These are phyloP conservation scores for Parelbella ahira DNA, from an alignment of 2,888 invertebrate genomes.

Conservation along the genomic window DNA sequence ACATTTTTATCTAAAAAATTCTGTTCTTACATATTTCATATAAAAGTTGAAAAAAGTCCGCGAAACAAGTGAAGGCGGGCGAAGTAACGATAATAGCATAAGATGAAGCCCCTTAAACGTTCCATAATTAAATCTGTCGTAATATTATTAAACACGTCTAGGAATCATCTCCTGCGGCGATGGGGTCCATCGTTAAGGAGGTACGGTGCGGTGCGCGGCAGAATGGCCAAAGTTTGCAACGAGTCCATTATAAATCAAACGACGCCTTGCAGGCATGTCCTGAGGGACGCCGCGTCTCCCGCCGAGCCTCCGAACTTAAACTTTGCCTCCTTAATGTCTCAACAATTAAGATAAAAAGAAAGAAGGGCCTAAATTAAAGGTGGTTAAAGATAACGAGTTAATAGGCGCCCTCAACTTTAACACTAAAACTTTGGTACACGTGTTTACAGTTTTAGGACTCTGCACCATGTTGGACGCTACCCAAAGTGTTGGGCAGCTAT, in stretches of 20 bases:
- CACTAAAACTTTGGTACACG: slow-evolving; percentile 40
- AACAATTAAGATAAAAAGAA: slow-evolving; percentile 81
- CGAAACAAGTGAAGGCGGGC: slow-evolving; percentile 32
- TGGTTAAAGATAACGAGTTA: slow-evolving; percentile 79
- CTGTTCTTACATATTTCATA: slow-evolving; percentile 1
- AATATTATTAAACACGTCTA: slow-evolving; percentile 80
- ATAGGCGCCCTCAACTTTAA: slow-evolving; percentile 64
- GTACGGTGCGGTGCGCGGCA: slow-evolving; percentile 66
- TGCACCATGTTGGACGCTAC: slow-evolving; percentile 14
- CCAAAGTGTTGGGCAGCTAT: slow-evolving; percentile 18
- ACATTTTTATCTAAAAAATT: not conserved
- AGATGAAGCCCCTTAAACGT: slow-evolving; percentile 70
- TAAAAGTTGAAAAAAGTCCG: slow-evolving; percentile 15
- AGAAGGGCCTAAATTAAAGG: slow-evolving; percentile 77
- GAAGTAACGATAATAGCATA: slow-evolving; percentile 59
- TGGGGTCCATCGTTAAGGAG: slow-evolving; percentile 77
- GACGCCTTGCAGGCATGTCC: slow-evolving; percentile 78
- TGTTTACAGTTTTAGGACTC: slow-evolving; percentile 31
- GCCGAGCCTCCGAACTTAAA: slow-evolving; percentile 68
- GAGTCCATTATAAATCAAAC: slow-evolving; percentile 81
- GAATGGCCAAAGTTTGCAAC: slow-evolving; percentile 79
- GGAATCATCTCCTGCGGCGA: slow-evolving; percentile 78
- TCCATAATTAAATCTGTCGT: slow-evolving; percentile 79
- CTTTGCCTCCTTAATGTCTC: slow-evolving; percentile 76
- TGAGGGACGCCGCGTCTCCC: slow-evolving; percentile 75